Evolutionary conservation across 2,113 vertebrate genomes (phyloP), one percentile per base, ranked within the genome.

Genomic region (Ptychochromis oligacanthus): DNA sequence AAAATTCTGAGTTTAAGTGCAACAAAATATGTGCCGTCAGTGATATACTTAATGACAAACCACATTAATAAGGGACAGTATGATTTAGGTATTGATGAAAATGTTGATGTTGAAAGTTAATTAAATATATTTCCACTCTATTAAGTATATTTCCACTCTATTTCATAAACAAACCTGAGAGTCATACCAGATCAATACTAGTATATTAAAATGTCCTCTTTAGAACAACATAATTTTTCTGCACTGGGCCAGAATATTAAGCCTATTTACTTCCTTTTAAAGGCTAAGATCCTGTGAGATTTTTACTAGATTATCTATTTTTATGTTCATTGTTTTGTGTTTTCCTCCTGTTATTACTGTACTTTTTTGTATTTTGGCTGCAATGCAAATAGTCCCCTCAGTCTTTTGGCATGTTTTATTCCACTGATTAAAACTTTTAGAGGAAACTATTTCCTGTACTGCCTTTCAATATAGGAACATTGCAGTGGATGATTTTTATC

Each of bases 81-180:
- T 43, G 82, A 67, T 60, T 38, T 61, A 38, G 54, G 74, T 77
- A 80, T 80, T 75, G 61, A 87, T 79, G 11, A 46, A 46, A 31
- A 81, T 56, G 18, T 46, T 81, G 40, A 62, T 70, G 31, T 79
- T 87, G 56, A 82, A 80, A 82, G 75, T 84, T 79, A 60, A 85
- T 82, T 31, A 55, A n/a, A n/a, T 11, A 11, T n/a, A n/a, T n/a
- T 55, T 0, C 20, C 20, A 55, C 20, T 55, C 20, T 55, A 55
- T n/a, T n/a, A 86, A 61, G 59, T 57, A 58, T 81, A 15, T 67
- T 64, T 57, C 36, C 56, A 26, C 5, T 65, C 31, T 55, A 55
- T 84, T 77, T 52, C 34, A 59, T 77, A 64, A 79, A 31, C 62
- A 64, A 81, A 49, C 28, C 43, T 49, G 15, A 79, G 58, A 79